phyloP scores from a whole-genome alignment of 1,140 invertebrate species.

The Apis cerana region DNA sequence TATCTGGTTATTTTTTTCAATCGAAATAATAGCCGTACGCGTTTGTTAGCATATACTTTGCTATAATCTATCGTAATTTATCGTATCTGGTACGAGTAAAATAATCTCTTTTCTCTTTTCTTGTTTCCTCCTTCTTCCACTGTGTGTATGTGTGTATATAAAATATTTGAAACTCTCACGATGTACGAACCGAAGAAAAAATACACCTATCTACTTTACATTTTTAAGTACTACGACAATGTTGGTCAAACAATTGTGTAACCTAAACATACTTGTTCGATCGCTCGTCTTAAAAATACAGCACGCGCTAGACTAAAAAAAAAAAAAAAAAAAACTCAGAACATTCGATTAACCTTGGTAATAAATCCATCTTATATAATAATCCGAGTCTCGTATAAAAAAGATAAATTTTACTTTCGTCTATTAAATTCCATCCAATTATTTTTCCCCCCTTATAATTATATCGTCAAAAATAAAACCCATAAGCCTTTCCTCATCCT shows the following conservation, averaged over 20 bases:
- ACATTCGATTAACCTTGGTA: not conserved
- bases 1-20: not conserved
- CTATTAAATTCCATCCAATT: not conserved
- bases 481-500: not conserved
- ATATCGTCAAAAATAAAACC: constrained; percentile 26
- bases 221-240: not conserved
- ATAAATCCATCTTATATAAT: not conserved
- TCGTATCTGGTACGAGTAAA: too few relatives aligned
- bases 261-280: not conserved
- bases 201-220: not conserved
- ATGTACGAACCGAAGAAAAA: not conserved
- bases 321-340: too few relatives aligned
- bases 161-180: not conserved
- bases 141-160: not conserved
- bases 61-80: not conserved
- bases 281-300: not conserved
- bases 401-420: too few relatives aligned
- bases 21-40: not conserved
- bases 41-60: too few relatives aligned
- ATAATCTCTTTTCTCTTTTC: not conserved
- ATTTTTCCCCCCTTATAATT: constrained; percentile 21
- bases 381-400: too few relatives aligned
- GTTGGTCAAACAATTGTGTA: constrained; percentile 6
- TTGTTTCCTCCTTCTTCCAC: not conserved
- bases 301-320: not conserved